phyloP scores from a whole-genome alignment of 1,140 invertebrate species.

The Teleogryllus occipitalis region DNA sequence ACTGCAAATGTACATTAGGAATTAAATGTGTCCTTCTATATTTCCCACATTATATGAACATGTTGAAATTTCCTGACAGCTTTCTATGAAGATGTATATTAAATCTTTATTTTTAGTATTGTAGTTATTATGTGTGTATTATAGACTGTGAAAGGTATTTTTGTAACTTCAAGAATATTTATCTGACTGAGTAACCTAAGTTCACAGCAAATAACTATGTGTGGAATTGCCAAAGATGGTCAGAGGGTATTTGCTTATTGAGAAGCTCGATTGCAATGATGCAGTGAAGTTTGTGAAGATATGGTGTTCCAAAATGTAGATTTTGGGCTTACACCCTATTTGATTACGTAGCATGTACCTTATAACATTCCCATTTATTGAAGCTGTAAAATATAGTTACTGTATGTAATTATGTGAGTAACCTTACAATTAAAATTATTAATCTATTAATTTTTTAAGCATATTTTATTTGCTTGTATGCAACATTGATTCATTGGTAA shows the following conservation, averaged over 20 bases:
- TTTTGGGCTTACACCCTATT: background rate
- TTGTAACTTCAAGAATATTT: background rate
- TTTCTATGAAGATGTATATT: background rate
- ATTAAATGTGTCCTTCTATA: background rate
- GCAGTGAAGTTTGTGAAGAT: background rate
- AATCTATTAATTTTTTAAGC: background rate
- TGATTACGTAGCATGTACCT: background rate
- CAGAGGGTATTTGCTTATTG: background rate
- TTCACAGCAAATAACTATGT: background rate
- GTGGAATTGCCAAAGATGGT: background rate
- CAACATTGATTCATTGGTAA: no score
- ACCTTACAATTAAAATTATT: background rate
- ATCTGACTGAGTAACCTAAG: background rate
- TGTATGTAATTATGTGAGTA: background rate
- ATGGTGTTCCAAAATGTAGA: background rate
- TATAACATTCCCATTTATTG: background rate
- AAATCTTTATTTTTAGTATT: background rate
- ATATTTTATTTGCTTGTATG: no score
- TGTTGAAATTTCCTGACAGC: background rate
- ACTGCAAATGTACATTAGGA: background rate
- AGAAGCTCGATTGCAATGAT: background rate
- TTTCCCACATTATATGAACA: background rate
- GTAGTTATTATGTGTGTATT: background rate
- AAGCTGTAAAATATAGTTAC: background rate
- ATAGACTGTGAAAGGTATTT: background rate